Evolutionary conservation across 2,113 vertebrate species (phyloP), one percentile per base, ranked within the genome.

Genomic region (Falco punctatus): DNA sequence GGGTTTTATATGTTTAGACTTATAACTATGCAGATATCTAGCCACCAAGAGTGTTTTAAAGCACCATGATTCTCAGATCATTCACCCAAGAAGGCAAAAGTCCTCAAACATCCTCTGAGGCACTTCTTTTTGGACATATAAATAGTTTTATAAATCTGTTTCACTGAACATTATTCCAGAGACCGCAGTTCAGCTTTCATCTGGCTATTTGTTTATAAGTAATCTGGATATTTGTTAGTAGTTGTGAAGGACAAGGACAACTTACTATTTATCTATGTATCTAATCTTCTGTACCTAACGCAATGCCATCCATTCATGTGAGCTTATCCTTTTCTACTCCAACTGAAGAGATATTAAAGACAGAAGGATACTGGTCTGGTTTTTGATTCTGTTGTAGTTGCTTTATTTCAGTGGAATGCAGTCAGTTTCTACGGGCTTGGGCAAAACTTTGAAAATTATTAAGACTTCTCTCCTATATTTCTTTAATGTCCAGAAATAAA

Each of bases 171-270:
- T 77, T 70, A 55, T 78, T 81, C 73, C 55, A 90, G 67, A 87
- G 30, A n/a, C 21, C 58, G 17, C 9, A 85, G 52, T 65, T 79
- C 49, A 74, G 57, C 40, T 83, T 75, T 90, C 21, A 57, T 74
- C 33, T 74, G 38, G 27, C 18, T 94, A 79, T 86, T 72, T 75
- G 33, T 83, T 86, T 65, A 27, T 18, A 59, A 55, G 22, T 51
- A 94, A 92, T 84, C 69, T 51, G 83, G 75, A 51, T 91, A 86
- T 92, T 88, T 54, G 14, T 88, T 85, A 94, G 30, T 51, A 86
- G 83, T 48, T 59, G 35, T 67, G 21, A 40, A 80, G 93, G 33
- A 83, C 15, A 54, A 54, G 20, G 48, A 81, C 16, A 95, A 54
- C 35, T 66, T 32, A 66, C 7, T 74, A n/a, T 86, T 92, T 84